These are phyloP conservation scores for Leptonema lineaticorne DNA, from an alignment of 1,140 invertebrate genomes.

Conservation along the genomic window DNA sequence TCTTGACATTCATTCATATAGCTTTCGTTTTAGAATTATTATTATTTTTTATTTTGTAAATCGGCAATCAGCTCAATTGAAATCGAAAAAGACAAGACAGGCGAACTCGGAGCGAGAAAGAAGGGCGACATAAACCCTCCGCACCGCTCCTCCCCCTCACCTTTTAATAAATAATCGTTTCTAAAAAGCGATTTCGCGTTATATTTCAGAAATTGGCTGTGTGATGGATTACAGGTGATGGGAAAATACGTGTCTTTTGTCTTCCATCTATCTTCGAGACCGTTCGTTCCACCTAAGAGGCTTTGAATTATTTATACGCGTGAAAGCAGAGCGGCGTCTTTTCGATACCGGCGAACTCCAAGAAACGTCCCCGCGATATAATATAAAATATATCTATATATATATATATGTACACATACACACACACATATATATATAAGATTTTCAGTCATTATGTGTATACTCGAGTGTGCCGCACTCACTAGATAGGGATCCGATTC, in stretches of 20 bases:
- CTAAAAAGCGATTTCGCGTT: constrained; percentile 28
- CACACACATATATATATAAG: too few relatives aligned
- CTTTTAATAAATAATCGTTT: constrained; percentile 25
- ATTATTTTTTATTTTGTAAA: too few relatives aligned
- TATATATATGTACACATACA: too few relatives aligned
- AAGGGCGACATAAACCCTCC: background rate
- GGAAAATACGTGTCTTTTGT: constrained; percentile 30
- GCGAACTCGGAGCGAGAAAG: background rate
- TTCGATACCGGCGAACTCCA: constrained; percentile 1
- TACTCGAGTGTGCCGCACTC: too few relatives aligned
- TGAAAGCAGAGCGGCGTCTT: constrained; percentile 32
- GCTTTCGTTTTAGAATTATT: too few relatives aligned
- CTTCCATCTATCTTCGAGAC: constrained; percentile 32
- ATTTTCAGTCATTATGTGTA: too few relatives aligned
- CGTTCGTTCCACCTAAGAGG: constrained; percentile 27
- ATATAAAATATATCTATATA: too few relatives aligned
- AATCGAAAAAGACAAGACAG: too few relatives aligned
- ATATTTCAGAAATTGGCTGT: constrained; percentile 29
- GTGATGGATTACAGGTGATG: constrained; percentile 30
- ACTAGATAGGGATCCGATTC: too few relatives aligned
- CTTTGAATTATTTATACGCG: constrained; percentile 36
- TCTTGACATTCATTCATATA: too few relatives aligned
- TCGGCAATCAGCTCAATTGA: too few relatives aligned
- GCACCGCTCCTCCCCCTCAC: background rate
- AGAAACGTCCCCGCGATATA: too few relatives aligned